phyloP scores from a whole-genome alignment of 2,113 vertebrate species.

The Platichthys flesus region DNA sequence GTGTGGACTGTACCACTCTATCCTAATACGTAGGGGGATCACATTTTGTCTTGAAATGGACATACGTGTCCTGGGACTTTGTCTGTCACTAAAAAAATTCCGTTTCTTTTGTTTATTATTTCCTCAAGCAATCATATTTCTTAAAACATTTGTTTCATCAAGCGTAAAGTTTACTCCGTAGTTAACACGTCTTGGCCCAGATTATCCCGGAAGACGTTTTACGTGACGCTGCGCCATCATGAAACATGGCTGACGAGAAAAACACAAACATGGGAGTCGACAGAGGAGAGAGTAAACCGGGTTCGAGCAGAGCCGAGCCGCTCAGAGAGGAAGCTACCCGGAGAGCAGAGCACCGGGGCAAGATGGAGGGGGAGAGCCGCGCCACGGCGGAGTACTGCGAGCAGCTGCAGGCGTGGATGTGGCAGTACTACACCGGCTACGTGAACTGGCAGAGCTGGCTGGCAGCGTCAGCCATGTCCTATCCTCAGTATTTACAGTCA shows the following conservation, averaged over 20 bases:
- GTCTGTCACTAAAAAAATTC: rapidly evolving
- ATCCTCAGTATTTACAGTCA: conserved; percentile 69
- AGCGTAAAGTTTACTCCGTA: too few species aligned
- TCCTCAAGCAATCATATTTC: neutral
- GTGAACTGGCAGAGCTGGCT: conserved; percentile 90
- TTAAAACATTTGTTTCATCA: neutral
- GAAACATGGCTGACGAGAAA: conserved; percentile 80
- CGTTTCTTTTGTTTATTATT: neutral
- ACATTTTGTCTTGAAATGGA: neutral
- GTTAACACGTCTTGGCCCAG: neutral
- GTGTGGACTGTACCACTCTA: conserved; percentile 45
- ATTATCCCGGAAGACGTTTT: conserved; percentile 27
- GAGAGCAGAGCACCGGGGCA: neutral
- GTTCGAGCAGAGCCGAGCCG: conserved; percentile 7
- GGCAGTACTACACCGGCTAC: conserved; percentile 93
- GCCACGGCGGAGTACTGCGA: conserved; percentile 88
- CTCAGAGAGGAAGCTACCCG: conserved; percentile 3
- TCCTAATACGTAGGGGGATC: rapidly evolving
- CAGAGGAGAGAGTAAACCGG: conserved; percentile 42
- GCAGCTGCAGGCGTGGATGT: conserved; percentile 93
- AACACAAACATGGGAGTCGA: conserved; percentile 67
- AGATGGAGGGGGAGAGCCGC: conserved; percentile 14
- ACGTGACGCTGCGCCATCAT: conserved; percentile 38
- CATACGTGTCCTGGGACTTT: rapidly evolving
- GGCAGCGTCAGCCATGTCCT: conserved; percentile 75